A percentile compares a stretch with the other conserved stretches of the same genome.
Conservation (phyloP, 2,113 vertebrate species). For the Catagonus wagneri region DNA sequence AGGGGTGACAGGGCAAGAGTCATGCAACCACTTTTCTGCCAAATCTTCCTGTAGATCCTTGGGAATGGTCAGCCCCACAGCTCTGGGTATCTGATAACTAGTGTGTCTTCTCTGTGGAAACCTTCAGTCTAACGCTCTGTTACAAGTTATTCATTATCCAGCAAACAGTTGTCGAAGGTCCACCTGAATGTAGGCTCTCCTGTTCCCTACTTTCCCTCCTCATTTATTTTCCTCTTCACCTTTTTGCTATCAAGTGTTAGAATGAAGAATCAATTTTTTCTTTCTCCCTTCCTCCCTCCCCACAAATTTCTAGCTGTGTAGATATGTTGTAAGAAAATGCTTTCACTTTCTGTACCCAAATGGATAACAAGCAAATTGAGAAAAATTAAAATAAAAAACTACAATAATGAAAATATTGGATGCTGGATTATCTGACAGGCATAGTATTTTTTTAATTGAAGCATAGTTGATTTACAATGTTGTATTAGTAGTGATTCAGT, state of each 20-base stretch:
- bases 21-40: background rate
- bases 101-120: background rate
- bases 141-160: background rate
- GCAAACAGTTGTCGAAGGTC: background rate
- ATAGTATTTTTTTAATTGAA: background rate
- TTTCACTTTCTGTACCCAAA: conserved; percentile 47
- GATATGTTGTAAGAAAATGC: background rate
- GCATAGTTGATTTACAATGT: too few species aligned
- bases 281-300: background rate
- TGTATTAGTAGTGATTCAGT: too few species aligned
- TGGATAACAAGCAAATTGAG: background rate
- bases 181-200: background rate
- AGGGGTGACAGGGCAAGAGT: background rate
- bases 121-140: background rate
- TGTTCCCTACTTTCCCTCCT: background rate
- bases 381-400: conserved; percentile 7
- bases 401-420: conserved; percentile 13
- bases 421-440: background rate
- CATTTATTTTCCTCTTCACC: background rate
- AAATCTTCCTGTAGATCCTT: background rate
- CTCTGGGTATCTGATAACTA: background rate
- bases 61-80: background rate
- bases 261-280: background rate
- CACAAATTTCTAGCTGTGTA: background rate
- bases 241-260: background rate